Conservation (phyloP, 1,140 invertebrate genomes). For the Ips nitidus region DNA sequence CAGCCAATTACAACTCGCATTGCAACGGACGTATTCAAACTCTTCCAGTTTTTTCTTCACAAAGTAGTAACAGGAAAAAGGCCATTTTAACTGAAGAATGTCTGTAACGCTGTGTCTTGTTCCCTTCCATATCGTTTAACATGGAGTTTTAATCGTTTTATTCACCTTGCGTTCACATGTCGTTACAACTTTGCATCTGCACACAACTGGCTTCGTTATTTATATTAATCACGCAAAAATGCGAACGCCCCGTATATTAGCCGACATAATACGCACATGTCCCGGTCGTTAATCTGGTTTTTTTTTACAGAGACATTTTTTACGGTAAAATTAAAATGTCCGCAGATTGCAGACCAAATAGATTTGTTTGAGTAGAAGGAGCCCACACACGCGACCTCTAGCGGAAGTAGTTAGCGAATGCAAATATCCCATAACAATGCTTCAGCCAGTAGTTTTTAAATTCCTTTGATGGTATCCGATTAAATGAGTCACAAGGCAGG, state of each 20-base stretch:
- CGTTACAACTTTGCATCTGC: neutral
- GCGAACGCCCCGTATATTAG: neutral
- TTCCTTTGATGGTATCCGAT: slow-evolving; percentile 16
- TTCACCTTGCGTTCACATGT: slow-evolving; percentile 1
- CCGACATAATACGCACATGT: neutral
- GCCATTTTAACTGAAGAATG: too few relatives aligned
- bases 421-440: slow-evolving; percentile 30
- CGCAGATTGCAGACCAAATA: too few relatives aligned
- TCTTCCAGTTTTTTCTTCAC: too few relatives aligned
- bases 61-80: too few relatives aligned
- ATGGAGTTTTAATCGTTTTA: neutral
- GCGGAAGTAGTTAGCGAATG: slow-evolving; percentile 34
- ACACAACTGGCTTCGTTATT: neutral
- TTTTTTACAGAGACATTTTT: too few relatives aligned
- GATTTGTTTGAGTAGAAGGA: neutral
- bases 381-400: slow-evolving; percentile 26
- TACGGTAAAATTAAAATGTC: too few relatives aligned
- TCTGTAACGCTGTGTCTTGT: neutral
- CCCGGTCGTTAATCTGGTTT: too few relatives aligned
- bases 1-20: too few relatives aligned
- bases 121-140: neutral
- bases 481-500: slow-evolving; percentile 23
- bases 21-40: too few relatives aligned
- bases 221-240: neutral
- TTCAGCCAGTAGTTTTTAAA: slow-evolving; percentile 19